Evolutionary conservation across 2,888 invertebrate species (phyloP).

Genomic region (Ferrisia virgata): DNA sequence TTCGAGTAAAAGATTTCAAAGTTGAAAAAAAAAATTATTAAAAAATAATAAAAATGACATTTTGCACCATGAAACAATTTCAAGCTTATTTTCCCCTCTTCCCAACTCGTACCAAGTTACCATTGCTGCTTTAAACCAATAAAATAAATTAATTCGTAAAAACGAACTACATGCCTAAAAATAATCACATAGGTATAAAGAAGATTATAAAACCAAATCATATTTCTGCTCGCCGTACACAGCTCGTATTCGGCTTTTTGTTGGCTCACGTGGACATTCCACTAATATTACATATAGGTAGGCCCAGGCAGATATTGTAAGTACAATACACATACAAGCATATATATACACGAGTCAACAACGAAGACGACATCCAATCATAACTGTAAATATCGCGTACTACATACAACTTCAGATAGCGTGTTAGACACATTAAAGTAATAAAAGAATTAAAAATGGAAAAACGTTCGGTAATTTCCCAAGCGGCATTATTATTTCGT

Average conservation of each 20-base stretch:
- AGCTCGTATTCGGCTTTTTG: background rate
- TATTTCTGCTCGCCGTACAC: background rate
- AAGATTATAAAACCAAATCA: background rate
- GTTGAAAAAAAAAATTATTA: too few species aligned
- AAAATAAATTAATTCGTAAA: background rate
- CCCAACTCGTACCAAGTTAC: too few species aligned
- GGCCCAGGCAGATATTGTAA: too few species aligned
- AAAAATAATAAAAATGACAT: too few species aligned
- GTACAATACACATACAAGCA: too few species aligned
- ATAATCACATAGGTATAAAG: too few species aligned
- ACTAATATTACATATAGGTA: too few species aligned
- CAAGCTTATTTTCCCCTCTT: too few species aligned
- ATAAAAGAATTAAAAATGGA: conserved; percentile 36
- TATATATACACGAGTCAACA: too few species aligned
- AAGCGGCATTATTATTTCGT: conserved; percentile 37
- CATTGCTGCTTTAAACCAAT: background rate
- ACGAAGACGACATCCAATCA: background rate
- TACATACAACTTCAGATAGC: background rate
- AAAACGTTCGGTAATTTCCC: conserved; percentile 36
- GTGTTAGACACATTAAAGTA: conserved; percentile 33
- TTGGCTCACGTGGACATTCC: background rate
- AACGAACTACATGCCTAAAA: background rate
- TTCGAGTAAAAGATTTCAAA: too few species aligned
- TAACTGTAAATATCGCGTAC: background rate
- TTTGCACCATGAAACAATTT: too few species aligned